A percentile compares a stretch with the other conserved stretches of the same genome.
These are phyloP conservation scores for Syncerus caffer DNA, from an alignment of 2,797 vertebrate species.

Conservation along the genomic window DNA sequence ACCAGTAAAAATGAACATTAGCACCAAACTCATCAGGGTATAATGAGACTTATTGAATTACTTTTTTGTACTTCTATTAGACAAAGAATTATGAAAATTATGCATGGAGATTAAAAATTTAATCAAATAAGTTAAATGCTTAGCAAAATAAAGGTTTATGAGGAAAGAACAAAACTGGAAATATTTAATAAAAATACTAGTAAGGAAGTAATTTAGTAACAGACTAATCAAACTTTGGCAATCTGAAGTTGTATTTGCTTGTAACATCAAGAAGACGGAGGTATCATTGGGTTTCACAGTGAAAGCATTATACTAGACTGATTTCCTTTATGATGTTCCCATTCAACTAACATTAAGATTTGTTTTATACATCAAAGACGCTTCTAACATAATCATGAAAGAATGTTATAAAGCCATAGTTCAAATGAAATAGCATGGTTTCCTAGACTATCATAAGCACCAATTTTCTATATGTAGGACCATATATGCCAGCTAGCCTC, in stretches of 20 bases:
- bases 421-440: not conserved
- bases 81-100: not conserved
- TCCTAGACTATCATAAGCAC: not conserved
- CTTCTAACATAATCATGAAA: not conserved
- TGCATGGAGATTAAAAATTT: not conserved
- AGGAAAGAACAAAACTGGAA: not conserved
- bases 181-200: not conserved
- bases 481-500: not conserved
- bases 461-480: not conserved
- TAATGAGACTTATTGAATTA: not conserved
- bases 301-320: not conserved
- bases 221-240: not conserved
- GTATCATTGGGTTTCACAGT: not conserved
- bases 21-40: not conserved
- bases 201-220: not conserved
- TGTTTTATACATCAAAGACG: not conserved
- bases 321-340: not conserved
- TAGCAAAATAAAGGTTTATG: not conserved
- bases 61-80: not conserved
- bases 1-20: not conserved
- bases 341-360: not conserved
- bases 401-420: not conserved
- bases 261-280: not conserved
- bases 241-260: not conserved
- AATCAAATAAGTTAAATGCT: not conserved